phyloP scores from a whole-genome alignment of 2,888 invertebrate genomes.

The Uropetala carovei region DNA sequence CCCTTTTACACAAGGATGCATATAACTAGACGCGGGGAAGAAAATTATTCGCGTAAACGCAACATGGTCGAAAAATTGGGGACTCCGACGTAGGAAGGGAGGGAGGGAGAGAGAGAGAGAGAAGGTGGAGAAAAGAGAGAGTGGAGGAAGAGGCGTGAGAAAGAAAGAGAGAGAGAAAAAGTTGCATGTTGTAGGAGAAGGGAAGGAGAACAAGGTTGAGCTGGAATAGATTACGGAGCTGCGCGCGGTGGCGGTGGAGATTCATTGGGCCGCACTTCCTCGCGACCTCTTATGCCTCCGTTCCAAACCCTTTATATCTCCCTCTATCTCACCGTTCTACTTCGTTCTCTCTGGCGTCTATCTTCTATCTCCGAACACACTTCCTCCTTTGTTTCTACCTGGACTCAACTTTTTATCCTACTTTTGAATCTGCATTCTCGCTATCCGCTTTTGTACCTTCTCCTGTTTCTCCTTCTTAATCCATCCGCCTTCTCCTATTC shows the following conservation, averaged over 20 bases:
- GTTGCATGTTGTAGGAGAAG: background rate
- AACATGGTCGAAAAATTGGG: background rate
- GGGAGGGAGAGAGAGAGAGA: no score
- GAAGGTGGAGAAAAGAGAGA: no score
- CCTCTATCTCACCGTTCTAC: background rate
- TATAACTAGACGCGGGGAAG: background rate
- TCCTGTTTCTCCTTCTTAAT: no score
- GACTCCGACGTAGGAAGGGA: background rate
- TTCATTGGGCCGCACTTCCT: constrained; percentile 45
- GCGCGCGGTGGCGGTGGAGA: constrained; percentile 30
- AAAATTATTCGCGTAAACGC: background rate
- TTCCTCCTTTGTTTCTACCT: background rate
- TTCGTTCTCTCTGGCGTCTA: background rate
- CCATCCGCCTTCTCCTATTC: no score
- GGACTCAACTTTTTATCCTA: background rate
- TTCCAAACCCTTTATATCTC: background rate
- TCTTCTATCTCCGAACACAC: background rate
- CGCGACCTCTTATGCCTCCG: background rate
- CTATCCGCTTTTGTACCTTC: no score
- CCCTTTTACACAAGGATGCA: background rate
- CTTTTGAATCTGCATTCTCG: no score
- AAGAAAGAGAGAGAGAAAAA: no score
- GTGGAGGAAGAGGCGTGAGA: no score
- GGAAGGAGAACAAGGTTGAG: background rate
- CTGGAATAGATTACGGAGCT: constrained; percentile 47